Percentiles rank a stretch among this genome's conserved stretches.
Evolutionary conservation across 2,797 vertebrate genomes (phyloP).

Genomic region (Parauchenoglanis ngamensis): DNA sequence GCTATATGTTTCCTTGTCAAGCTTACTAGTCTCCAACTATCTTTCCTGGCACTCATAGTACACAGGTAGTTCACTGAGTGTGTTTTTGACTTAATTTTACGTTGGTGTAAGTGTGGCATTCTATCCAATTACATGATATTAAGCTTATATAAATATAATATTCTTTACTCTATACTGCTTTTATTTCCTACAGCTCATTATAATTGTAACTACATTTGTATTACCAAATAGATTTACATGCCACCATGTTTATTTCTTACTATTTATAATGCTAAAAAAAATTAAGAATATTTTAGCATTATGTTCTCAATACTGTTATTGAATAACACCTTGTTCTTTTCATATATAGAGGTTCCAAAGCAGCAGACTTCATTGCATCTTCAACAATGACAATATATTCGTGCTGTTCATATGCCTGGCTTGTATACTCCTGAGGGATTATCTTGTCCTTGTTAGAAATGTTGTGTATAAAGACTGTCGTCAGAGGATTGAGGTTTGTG

Average conservation of each 20-base stretch:
- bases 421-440: conserved; percentile 9
- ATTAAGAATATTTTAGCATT: neutral
- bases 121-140: neutral
- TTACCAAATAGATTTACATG: neutral
- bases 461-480: conserved; percentile 8
- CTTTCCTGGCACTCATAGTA: too few species aligned
- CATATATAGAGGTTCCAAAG: neutral
- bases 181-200: neutral
- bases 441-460: neutral
- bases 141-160: neutral
- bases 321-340: neutral
- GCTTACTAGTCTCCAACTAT: too few species aligned
- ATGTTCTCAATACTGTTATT: neutral
- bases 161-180: neutral
- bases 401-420: neutral
- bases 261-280: neutral
- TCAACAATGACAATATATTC: neutral
- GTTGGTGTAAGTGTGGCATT: neutral
- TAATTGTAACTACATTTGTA: too few species aligned
- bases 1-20: too few species aligned
- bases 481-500: conserved; percentile 9
- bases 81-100: neutral
- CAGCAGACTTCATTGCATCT: neutral
- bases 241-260: neutral
- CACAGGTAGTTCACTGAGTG: neutral